phyloP scores from a whole-genome alignment of 2,888 invertebrate species.

The Drosophila eohydei region DNA sequence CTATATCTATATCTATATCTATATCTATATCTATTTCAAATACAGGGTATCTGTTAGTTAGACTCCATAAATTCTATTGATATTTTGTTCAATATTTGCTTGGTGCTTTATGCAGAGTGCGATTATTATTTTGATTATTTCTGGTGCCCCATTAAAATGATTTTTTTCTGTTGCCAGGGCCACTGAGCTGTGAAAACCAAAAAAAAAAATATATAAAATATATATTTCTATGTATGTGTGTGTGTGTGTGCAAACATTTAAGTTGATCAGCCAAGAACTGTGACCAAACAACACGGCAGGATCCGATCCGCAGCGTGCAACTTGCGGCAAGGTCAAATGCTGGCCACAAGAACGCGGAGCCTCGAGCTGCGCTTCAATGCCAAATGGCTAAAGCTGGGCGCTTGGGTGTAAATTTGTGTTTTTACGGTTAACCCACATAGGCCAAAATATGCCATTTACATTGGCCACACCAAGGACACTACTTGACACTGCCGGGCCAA shows the following conservation, averaged over 20 bases:
- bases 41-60: conserved; percentile 3
- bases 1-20: background rate
- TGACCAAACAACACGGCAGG: conserved; percentile 65
- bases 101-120: conserved; percentile 22
- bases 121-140: conserved; percentile 37
- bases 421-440: conserved; percentile 72
- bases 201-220: conserved; percentile 6
- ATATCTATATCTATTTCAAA: background rate
- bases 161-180: conserved; percentile 38
- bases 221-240: background rate
- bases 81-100: conserved; percentile 15
- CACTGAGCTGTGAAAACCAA: conserved; percentile 70
- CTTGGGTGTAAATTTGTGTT: conserved; percentile 11
- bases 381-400: conserved; percentile 39
- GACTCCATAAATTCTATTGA: no score
- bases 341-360: conserved; percentile 62
- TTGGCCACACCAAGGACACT: conserved; percentile 65
- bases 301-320: conserved; percentile 37
- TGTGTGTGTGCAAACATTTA: conserved; percentile 10
- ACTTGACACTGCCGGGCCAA: conserved; percentile 8
- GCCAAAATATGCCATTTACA: conserved; percentile 75
- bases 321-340: conserved; percentile 55
- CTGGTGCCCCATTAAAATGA: conserved; percentile 60
- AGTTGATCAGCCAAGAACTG: conserved; percentile 43
- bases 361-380: conserved; percentile 30